Evolutionary conservation across 2,888 invertebrate genomes (phyloP).

Genomic region (Andrena fulva): DNA sequence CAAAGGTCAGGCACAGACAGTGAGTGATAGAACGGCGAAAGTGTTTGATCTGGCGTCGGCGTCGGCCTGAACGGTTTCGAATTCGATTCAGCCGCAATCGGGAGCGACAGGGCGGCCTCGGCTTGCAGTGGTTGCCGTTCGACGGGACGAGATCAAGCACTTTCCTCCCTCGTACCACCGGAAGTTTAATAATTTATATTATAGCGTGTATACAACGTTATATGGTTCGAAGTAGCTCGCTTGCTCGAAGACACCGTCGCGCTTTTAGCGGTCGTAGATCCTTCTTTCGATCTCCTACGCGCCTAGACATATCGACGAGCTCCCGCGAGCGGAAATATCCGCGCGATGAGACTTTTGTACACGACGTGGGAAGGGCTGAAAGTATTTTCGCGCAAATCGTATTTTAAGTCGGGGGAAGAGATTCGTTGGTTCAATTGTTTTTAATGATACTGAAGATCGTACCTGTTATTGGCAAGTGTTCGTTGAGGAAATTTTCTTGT

Average conservation of each 20-base stretch:
- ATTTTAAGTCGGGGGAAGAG: slow-evolving; percentile 38
- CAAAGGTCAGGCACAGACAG: slow-evolving; percentile 82
- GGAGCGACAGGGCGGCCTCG: no score
- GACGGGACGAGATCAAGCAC: slow-evolving; percentile 37
- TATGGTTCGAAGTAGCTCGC: slow-evolving; percentile 33
- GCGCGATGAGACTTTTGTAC: slow-evolving; percentile 21
- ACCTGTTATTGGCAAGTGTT: no score
- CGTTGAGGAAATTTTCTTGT: no score
- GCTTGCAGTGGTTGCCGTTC: not conserved
- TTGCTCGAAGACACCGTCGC: slow-evolving; percentile 30
- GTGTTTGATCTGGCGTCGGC: slow-evolving; percentile 42
- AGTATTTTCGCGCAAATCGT: slow-evolving; percentile 26
- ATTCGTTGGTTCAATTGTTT: slow-evolving; percentile 14
- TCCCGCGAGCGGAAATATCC: slow-evolving; percentile 28
- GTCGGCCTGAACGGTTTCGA: not conserved
- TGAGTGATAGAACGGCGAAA: slow-evolving; percentile 68
- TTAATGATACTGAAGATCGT: no score
- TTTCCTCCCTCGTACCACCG: slow-evolving; percentile 50
- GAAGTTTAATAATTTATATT: slow-evolving; percentile 64
- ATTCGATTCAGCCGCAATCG: no score
- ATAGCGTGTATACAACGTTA: slow-evolving; percentile 50
- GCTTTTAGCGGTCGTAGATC: slow-evolving; percentile 16
- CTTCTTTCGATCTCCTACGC: not conserved
- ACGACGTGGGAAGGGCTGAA: slow-evolving; percentile 19
- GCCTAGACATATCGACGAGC: not conserved